A percentile compares a stretch with the other conserved stretches of the same genome.
phyloP scores from a whole-genome alignment of 2,797 vertebrate genomes.

The Sebastiscus albofasciatus region DNA sequence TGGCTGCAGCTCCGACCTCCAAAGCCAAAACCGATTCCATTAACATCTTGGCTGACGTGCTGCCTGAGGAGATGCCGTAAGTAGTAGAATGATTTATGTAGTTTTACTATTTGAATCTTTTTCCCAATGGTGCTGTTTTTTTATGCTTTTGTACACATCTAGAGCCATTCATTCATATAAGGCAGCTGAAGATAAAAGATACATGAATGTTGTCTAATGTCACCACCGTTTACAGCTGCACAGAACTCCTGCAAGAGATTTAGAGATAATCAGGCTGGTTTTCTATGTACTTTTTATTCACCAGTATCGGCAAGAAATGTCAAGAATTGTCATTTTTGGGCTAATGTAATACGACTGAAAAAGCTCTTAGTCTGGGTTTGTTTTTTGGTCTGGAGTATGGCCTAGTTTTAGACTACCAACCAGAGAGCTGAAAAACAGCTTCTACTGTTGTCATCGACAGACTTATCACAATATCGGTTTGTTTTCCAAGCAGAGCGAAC shows the following conservation, averaged over 20 bases:
- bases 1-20: conserved; percentile 96
- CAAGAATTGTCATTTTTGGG: not conserved
- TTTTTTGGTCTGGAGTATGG: not conserved
- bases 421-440: not conserved
- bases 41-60: conserved; percentile 95
- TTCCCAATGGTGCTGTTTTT: not conserved
- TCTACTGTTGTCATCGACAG: not conserved
- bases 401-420: not conserved
- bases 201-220: not conserved
- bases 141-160: not conserved
- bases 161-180: not conserved
- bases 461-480: not conserved
- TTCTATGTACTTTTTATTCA: not conserved
- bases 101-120: not conserved
- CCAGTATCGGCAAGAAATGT: no score
- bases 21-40: conserved; percentile 99
- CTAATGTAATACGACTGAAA: not conserved
- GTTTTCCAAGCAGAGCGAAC: not conserved
- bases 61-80: conserved; percentile 99
- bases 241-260: not conserved
- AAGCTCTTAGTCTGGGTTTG: not conserved
- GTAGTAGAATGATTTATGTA: conserved; percentile 53
- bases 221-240: not conserved
- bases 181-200: not conserved
- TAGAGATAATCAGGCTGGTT: not conserved